phyloP scores from a whole-genome alignment of 2,888 invertebrate genomes.

The Cheilosia vernalis region DNA sequence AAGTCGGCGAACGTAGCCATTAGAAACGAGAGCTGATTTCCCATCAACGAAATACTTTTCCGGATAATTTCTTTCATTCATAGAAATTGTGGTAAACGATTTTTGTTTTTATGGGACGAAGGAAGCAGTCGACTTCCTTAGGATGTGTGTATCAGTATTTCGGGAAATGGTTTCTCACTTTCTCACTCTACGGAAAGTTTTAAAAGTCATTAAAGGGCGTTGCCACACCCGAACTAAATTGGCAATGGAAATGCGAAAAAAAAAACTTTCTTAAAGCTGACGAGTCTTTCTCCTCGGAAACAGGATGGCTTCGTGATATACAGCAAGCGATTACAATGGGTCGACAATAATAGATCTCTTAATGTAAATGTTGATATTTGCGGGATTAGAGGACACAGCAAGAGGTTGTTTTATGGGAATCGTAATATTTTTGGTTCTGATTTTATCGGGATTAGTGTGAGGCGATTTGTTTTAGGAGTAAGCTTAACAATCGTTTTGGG shows the following conservation, averaged over 20 bases:
- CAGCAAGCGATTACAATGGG: constrained; percentile 17
- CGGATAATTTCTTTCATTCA: constrained; percentile 40
- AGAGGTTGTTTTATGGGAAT: constrained; percentile 24
- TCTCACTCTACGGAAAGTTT: not conserved
- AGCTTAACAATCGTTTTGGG: not conserved
- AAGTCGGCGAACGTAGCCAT: constrained; percentile 3
- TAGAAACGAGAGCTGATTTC: not conserved
- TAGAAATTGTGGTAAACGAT: constrained; percentile 1
- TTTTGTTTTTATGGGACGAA: constrained; percentile 1
- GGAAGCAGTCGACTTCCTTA: constrained; percentile 27
- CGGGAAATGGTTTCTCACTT: not conserved
- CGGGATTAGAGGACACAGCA: constrained; percentile 27
- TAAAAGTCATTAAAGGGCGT: constrained; percentile 12
- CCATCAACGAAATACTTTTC: constrained; percentile 23
- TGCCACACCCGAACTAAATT: constrained; percentile 22
- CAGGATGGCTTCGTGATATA: not conserved
- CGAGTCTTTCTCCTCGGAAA: not conserved
- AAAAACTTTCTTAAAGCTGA: not conserved
- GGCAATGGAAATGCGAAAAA: constrained; percentile 12
- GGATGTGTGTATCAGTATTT: not conserved
- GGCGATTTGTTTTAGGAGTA: constrained; percentile 1
- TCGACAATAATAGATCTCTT: constrained; percentile 9
- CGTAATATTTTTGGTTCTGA: constrained; percentile 2
- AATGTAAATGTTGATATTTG: constrained; percentile 43
- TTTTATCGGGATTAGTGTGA: constrained; percentile 44